phyloP scores from a whole-genome alignment of 2,797 vertebrate genomes.

The Poecile montanus region DNA sequence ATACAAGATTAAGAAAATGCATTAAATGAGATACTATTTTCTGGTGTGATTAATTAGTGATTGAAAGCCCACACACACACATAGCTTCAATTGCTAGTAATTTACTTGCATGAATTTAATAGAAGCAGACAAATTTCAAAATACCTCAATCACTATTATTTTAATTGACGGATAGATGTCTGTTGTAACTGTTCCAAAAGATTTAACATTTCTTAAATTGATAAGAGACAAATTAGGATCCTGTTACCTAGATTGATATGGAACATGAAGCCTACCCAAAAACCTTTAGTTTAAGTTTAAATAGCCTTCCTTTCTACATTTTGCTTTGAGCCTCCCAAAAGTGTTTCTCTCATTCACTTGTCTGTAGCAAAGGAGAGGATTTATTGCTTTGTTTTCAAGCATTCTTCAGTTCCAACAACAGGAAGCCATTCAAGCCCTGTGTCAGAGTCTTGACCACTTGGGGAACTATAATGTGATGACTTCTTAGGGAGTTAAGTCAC shows the following conservation, averaged over 20 bases:
- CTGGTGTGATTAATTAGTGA: slow-evolving; percentile 15
- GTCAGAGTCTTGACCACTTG: neutral
- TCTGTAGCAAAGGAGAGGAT: neutral
- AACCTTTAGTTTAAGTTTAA: neutral
- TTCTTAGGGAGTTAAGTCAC: neutral
- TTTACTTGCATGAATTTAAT: slow-evolving; percentile 3
- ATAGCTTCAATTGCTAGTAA: neutral
- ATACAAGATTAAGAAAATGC: neutral
- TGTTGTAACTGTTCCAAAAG: neutral
- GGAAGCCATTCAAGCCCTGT: neutral
- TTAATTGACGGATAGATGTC: neutral
- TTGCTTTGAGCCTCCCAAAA: neutral
- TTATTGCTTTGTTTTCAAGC: neutral
- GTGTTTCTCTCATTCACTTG: neutral
- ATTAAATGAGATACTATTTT: neutral
- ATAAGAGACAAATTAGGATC: neutral
- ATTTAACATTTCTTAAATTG: neutral
- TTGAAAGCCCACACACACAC: neutral
- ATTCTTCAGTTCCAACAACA: neutral
- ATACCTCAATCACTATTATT: neutral
- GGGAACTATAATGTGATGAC: neutral
- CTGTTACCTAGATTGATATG: neutral
- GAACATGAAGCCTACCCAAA: neutral
- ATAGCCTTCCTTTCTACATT: neutral
- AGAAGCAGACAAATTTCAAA: slow-evolving; percentile 25